Conservation (phyloP, 2,888 invertebrate genomes). For the Tenthredo distinguenda region DNA sequence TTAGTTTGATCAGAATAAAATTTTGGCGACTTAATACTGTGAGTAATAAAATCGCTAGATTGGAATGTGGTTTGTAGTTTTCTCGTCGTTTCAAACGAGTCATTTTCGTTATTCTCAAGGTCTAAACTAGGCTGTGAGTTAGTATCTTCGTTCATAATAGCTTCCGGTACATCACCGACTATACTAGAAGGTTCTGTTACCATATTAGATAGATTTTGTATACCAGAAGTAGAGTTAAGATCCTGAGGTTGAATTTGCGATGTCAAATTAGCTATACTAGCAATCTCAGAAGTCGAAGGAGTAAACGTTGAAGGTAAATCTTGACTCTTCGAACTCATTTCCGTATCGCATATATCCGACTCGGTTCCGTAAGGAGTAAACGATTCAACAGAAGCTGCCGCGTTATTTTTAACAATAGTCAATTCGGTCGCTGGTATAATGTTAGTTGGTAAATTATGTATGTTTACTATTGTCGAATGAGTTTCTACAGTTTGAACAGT, state of each 20-base stretch:
- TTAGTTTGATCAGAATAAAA: constrained; percentile 54
- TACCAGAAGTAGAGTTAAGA: constrained; percentile 46
- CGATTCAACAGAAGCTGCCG: constrained; percentile 25
- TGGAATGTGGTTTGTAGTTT: constrained; percentile 75
- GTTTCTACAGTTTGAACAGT: constrained; percentile 63
- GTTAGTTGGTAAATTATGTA: constrained; percentile 41
- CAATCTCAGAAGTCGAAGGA: constrained; percentile 65
- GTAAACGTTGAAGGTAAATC: constrained; percentile 62
- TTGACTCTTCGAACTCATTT: constrained; percentile 38
- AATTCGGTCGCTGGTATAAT: constrained; percentile 61
- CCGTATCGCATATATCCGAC: background rate
- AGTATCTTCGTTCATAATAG: constrained; percentile 75
- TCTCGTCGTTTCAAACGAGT: constrained; percentile 61
- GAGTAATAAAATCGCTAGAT: constrained; percentile 69
- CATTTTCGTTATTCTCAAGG: constrained; percentile 67
- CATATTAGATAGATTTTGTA: constrained; percentile 60
- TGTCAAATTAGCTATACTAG: constrained; percentile 58
- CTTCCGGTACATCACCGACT: constrained; percentile 70
- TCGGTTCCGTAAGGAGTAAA: constrained; percentile 36
- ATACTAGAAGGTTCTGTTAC: constrained; percentile 55
- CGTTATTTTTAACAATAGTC: constrained; percentile 61
- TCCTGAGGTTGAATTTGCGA: constrained; percentile 61
- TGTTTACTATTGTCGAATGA: constrained; percentile 63
- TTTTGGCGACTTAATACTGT: constrained; percentile 61
- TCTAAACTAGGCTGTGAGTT: constrained; percentile 75